phyloP scores from a whole-genome alignment of 2,113 vertebrate species.

The Proteles cristata region DNA sequence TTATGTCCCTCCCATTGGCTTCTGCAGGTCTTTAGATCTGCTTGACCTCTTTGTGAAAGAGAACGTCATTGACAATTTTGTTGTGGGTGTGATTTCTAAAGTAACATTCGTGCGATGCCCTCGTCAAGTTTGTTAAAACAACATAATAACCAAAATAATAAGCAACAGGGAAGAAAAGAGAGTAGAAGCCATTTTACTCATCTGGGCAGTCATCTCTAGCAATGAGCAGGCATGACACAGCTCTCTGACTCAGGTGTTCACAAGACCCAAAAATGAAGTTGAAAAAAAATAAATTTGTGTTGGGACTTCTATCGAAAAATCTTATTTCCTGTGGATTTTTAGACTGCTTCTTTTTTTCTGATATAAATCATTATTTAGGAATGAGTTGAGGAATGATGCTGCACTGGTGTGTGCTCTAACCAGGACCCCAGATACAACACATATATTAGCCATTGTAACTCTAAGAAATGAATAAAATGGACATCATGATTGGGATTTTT shows the following conservation, averaged over 20 bases:
- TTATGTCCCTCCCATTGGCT: neutral
- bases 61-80: neutral
- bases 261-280: neutral
- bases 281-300: no score
- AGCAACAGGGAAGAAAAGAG: neutral
- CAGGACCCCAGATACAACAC: neutral
- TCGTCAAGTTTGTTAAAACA: neutral
- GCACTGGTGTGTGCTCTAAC: neutral
- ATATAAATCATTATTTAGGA: neutral
- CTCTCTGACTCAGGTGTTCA: fast-evolving
- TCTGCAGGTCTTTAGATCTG: neutral
- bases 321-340: neutral
- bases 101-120: neutral
- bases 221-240: fast-evolving
- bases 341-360: neutral
- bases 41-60: neutral
- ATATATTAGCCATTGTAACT: neutral
- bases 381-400: neutral
- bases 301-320: neutral
- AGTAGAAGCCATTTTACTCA: fast-evolving
- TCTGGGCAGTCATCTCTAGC: fast-evolving
- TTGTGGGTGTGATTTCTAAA: neutral
- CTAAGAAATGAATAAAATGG: neutral
- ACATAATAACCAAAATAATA: neutral
- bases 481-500: neutral